Base-by-base conservation (phyloP, 2,888 invertebrate species). In the Teinopalpus imperialis region DNA sequence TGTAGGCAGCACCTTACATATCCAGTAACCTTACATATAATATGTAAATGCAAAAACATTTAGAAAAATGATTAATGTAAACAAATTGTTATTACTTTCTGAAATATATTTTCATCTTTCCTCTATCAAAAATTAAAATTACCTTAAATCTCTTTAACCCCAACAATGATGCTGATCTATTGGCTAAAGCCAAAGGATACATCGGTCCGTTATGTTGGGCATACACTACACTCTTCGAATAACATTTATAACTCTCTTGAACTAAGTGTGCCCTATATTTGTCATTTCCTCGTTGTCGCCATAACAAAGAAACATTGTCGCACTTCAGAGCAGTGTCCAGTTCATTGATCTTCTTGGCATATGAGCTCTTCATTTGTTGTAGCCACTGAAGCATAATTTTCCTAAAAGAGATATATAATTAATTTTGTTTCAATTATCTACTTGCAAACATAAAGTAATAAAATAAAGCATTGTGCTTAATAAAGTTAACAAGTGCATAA, bases 101-200 rank as follows among this genome's bases (percentile, higher is more conserved):
- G n/a, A n/a, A n/a, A n/a, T n/a, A n/a, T n/a, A n/a, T n/a, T n/a
- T n/a, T n/a, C n/a, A n/a, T n/a, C n/a, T n/a, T n/a, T n/a, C n/a
- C n/a, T n/a, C n/a, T n/a, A n/a, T n/a, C n/a, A n/a, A n/a, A n/a
- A n/a, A n/a, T n/a, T n/a, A n/a, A n/a, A n/a, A n/a, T n/a, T n/a
- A 93, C 93, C 82, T 92, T 65, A 72, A 86, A 93, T 59, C 86
- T 83, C 44, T 90, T 85, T 66, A 93, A 65, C 54, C 91, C 87
- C 59, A 92, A 85, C 30, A 92, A 80, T 4, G 92, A 90, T 9
- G 93, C 94, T 6, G 94, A 94, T 66, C 94, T 86, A 59, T 94
- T 94, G 0, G 92, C 93, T 40, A 93, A 73, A 0, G 93, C 93
- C 34, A 93, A 65, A 0, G 92, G 79, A 56, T 91, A 91, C 71